Percentiles rank a stretch among this genome's conserved stretches.
Evolutionary conservation across 2,113 vertebrate genomes (phyloP).

Genomic region (Ctenomys sociabilis): DNA sequence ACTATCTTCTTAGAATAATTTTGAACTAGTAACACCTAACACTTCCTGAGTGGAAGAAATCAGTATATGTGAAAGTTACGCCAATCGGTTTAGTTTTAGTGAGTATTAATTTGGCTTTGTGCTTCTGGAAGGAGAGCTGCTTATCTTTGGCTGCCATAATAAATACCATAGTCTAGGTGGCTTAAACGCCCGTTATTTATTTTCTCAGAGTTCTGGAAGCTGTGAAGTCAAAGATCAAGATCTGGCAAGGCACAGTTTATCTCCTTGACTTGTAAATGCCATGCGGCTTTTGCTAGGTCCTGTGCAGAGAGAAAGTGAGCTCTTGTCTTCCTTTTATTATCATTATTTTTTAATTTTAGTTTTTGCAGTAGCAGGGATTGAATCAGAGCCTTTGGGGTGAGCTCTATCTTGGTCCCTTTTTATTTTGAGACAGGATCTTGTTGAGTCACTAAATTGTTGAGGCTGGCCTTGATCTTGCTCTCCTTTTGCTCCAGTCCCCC

Average conservation of each 20-base stretch:
- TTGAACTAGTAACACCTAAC: neutral
- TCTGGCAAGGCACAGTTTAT: neutral
- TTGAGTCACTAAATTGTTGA: neutral
- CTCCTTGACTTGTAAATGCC: neutral
- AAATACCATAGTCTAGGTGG: neutral
- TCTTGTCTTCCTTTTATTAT: neutral
- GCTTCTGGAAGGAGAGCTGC: neutral
- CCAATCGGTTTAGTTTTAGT: neutral
- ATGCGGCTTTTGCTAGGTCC: fast-evolving
- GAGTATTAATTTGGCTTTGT: neutral
- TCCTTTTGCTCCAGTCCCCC: neutral
- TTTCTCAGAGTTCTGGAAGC: neutral
- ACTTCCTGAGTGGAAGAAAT: neutral
- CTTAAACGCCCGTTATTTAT: neutral
- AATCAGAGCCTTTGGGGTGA: neutral
- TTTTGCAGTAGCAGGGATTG: neutral
- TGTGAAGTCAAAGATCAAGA: neutral
- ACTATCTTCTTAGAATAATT: neutral
- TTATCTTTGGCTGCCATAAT: neutral
- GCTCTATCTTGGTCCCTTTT: neutral
- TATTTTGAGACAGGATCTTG: neutral
- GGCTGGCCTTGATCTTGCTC: neutral
- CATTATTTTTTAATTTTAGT: neutral
- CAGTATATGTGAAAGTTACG: neutral
- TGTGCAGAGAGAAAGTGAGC: neutral